Base-by-base conservation (phyloP, 2,113 vertebrate genomes). In the Naja naja region DNA sequence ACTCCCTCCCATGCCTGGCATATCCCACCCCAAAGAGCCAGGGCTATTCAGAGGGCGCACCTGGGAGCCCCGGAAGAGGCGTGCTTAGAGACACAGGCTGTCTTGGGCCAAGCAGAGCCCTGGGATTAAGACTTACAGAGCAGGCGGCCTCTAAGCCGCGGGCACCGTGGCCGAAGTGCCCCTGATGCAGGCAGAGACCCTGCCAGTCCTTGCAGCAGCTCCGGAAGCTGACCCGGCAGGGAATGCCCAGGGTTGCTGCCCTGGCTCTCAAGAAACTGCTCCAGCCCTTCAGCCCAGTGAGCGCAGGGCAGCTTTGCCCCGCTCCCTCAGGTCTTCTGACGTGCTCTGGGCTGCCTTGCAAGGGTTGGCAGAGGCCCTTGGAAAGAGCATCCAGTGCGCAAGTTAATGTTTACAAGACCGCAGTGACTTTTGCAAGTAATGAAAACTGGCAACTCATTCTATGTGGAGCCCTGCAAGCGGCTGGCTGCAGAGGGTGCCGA, bases 381-480 rank as follows among this genome's bases (percentile, higher is more conserved):
- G 92, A 93, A 87, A 52, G 43, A 56, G 56, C 45, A 25, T 60
- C 45, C 74, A 25, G 88, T 8, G 43, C 10, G 11, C 5, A 30
- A 52, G 92, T 93, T 93, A 93, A 93, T 93, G 74, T 93, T 93
- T 93, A 93, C 20, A 93, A n/a, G 1, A 12, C 12, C 0, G 5
- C n/a, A 8, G 85, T 8, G 10, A 47, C 74, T 93, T 39, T 30
- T 6, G 45, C 53, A 25, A 39, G 54, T 55, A 16, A 4, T 54
- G 49, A 8, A 25, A 47, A 4, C 6, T 22, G 14, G 10, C 2
- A 1, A 11, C 55, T 55, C 3, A 0, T 14, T 3, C 23, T 4
- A 23, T 5, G 0, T 25, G 43, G 54, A 39, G 87, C 12, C 1
- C 52, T 39, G 14, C 69, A 81, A 39, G 23, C 4, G 43, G 49